Evolutionary conservation across 2,113 vertebrate genomes (phyloP), one percentile per base, ranked within the genome.

Genomic region (Megalops atlanticus): DNA sequence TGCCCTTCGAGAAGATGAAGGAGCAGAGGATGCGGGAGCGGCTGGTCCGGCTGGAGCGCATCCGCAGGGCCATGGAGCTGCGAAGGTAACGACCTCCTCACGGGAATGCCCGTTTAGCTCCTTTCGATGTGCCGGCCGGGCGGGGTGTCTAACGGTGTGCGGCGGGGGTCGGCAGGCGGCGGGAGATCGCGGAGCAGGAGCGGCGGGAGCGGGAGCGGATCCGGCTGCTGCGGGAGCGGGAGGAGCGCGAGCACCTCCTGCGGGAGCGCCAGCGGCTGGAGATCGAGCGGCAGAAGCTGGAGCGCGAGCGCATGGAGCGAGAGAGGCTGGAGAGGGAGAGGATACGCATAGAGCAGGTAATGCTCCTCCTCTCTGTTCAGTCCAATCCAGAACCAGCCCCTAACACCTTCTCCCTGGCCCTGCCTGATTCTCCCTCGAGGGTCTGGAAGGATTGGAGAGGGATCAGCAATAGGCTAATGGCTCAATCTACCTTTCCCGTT

Each of bases 1-100:
- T 99, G 77, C 96, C 98, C 75, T 99, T 99, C 93, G 96, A 98
- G 89, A 97, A 98, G 91, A 98, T 99, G 93, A 99, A 98, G 92
- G 96, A 98, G 83, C 97, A 98, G 83, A 94, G 95, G 68, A 92
- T 96, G 92, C 93, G 95, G 80, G 97, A 98, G 86, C 95, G 97
- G 73, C 93, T 97, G 86, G 95, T 96, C 87, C 94, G 96, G 6
- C 87, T 97, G 89, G 97, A 99, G 82, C 95, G 96, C 74, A 92
- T 95, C 75, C 96, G 95, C 27, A 93, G 96, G 88, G 96, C 96
- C 10, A 91, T 97, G 82, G 97, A 97, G 85, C 89, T 98, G 74
- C 94, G 97, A 89, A 97, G 97, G 97, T 99, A 93, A 80, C 80
- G 24, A 75, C 77, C 24, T 38, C 31, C 41, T 31, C 68, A 24